Evolutionary conservation across 1,140 invertebrate genomes (phyloP).

Genomic region (Coptotermes formosanus): DNA sequence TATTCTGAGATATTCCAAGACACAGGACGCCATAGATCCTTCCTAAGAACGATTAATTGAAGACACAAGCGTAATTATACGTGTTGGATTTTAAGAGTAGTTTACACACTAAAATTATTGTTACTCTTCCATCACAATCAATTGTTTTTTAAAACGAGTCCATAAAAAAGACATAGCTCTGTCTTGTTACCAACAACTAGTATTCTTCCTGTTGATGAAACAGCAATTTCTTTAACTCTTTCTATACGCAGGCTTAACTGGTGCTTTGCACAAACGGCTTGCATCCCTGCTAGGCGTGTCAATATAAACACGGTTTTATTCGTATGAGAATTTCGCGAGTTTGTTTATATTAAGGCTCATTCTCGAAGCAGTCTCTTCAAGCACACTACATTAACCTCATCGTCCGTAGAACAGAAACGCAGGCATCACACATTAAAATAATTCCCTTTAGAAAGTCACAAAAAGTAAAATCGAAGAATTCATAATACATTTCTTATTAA

Average conservation of each 20-base stretch:
- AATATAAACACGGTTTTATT: conserved; percentile 9
- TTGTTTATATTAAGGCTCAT: not conserved
- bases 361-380: conserved; percentile 1
- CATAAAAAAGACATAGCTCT: not conserved
- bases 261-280: not conserved
- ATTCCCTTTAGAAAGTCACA: not conserved
- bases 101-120: no score
- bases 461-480: no score
- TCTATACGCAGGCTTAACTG: not conserved
- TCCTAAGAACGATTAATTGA: no score
- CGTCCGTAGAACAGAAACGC: not conserved
- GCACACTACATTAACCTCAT: conserved; percentile 4
- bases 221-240: not conserved
- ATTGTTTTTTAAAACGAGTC: not conserved
- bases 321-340: not conserved
- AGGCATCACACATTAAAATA: not conserved
- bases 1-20: no score
- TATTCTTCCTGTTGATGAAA: not conserved
- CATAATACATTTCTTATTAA: no score
- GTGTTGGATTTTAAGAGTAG: no score
- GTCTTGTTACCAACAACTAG: not conserved
- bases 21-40: no score
- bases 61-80: no score
- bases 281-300: not conserved
- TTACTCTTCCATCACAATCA: not conserved